Evolutionary conservation across 2,113 vertebrate species (phyloP).

Genomic region (Thoracochromis brauschi): DNA sequence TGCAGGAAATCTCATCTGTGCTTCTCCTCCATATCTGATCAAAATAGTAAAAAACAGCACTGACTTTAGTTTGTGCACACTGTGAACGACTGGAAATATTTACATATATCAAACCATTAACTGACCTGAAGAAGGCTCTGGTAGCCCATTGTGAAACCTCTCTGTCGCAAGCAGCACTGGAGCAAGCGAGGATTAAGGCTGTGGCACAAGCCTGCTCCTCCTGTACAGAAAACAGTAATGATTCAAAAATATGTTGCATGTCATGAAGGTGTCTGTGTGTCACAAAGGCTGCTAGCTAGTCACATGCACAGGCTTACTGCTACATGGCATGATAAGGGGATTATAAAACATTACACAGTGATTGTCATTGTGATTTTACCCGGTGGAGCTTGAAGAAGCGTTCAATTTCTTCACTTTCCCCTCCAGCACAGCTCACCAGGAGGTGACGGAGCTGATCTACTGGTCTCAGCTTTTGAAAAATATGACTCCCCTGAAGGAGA

Average conservation of each 20-base stretch:
- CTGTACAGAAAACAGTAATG: conserved; percentile 47
- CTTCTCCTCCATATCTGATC: conserved; percentile 90
- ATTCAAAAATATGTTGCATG: not conserved
- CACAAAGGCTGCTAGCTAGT: not conserved
- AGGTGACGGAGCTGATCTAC: conserved; percentile 93
- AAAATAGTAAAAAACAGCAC: not conserved
- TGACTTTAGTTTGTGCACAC: not conserved
- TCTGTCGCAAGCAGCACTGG: conserved; percentile 80
- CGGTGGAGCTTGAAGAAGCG: conserved; percentile 95
- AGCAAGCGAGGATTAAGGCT: conserved; percentile 91
- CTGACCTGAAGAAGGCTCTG: conserved; percentile 91
- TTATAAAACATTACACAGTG: not conserved
- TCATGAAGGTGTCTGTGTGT: not conserved
- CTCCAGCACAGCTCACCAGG: conserved; percentile 87
- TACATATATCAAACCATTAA: not conserved
- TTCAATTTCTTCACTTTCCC: conserved; percentile 93
- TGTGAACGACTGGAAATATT: not conserved
- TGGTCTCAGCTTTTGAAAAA: conserved; percentile 93
- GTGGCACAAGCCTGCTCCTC: conserved; percentile 94
- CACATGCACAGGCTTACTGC: not conserved
- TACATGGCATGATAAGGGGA: not conserved
- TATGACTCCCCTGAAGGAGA: conserved; percentile 83
- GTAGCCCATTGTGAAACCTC: conserved; percentile 93
- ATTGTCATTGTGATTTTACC: conserved; percentile 61
- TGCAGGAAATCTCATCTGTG: conserved; percentile 91